A percentile compares a stretch with the other conserved stretches of the same genome.
phyloP scores from a whole-genome alignment of 2,888 invertebrate species.

The Anagyrus pseudococci region DNA sequence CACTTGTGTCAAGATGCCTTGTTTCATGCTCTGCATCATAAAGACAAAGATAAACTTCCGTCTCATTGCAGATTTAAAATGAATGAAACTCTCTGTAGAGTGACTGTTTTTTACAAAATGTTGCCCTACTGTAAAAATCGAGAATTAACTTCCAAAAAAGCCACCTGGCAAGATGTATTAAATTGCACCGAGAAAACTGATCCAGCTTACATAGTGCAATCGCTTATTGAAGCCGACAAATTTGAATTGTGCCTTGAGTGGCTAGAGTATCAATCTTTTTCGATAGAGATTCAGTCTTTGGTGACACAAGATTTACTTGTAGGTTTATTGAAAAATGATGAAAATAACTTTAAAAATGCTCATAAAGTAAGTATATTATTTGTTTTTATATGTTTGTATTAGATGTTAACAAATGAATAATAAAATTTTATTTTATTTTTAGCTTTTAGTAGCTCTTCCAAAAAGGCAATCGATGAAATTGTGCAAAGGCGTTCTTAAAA shows the following conservation, averaged over 20 bases:
- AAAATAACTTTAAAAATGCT: conserved; percentile 51
- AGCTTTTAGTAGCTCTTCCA: conserved; percentile 70
- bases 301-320: conserved; percentile 66
- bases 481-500: conserved; percentile 70
- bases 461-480: conserved; percentile 67
- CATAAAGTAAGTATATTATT: conserved; percentile 48
- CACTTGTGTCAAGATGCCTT: conserved; percentile 51
- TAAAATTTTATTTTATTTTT: conserved; percentile 47
- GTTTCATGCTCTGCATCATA: conserved; percentile 48
- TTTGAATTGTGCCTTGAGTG: conserved; percentile 74
- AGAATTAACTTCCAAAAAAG: conserved; percentile 36
- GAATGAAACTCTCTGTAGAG: conserved; percentile 51
- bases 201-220: conserved; percentile 65
- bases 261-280: conserved; percentile 71
- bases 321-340: conserved; percentile 66
- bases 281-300: conserved; percentile 66
- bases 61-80: conserved; percentile 48
- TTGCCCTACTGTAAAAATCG: conserved; percentile 48
- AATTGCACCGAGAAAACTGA: conserved; percentile 60
- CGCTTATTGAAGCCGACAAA: conserved; percentile 67
- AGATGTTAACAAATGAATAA: neutral
- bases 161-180: conserved; percentile 51
- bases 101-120: conserved; percentile 54
- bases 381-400: neutral
- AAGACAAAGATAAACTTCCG: conserved; percentile 47